phyloP scores from a whole-genome alignment of 2,797 vertebrate species.

The Gila robusta region DNA sequence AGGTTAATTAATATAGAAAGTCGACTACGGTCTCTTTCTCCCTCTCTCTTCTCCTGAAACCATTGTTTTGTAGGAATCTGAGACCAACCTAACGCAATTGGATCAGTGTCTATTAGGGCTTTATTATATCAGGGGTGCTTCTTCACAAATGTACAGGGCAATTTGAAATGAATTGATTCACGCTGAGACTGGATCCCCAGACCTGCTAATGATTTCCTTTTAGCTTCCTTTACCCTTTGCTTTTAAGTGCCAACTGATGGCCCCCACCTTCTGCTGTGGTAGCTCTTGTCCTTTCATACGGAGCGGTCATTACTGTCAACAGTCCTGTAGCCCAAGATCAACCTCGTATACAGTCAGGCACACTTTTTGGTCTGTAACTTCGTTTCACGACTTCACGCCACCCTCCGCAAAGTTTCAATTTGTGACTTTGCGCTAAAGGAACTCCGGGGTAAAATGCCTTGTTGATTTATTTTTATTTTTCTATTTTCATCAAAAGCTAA shows the following conservation, averaged over 20 bases:
- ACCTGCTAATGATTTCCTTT: slow-evolving; percentile 92
- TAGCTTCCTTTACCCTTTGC: slow-evolving; percentile 71
- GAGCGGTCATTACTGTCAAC: slow-evolving; percentile 66
- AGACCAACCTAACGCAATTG: slow-evolving; percentile 95
- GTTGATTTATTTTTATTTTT: neutral
- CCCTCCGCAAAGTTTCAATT: neutral
- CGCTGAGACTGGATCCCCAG: slow-evolving; percentile 86
- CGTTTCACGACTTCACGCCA: neutral
- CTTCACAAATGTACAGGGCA: slow-evolving; percentile 97
- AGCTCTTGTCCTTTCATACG: slow-evolving; percentile 55
- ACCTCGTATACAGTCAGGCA: neutral
- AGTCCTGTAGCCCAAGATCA: slow-evolving; percentile 47
- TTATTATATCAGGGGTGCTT: slow-evolving; percentile 99
- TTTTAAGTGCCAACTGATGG: slow-evolving; percentile 64
- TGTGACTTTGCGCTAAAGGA: neutral
- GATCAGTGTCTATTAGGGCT: slow-evolving; percentile 94
- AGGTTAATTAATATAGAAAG: slow-evolving; percentile 99
- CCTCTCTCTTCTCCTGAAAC: slow-evolving; percentile 83
- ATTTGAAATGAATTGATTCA: slow-evolving; percentile 98
- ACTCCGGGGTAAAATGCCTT: neutral
- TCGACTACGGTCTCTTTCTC: slow-evolving; percentile 85
- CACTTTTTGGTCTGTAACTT: neutral
- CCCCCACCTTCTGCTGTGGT: slow-evolving; percentile 57
- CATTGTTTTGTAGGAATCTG: slow-evolving; percentile 96
- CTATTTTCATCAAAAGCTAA: neutral